Evolutionary conservation across 2,797 vertebrate genomes (phyloP).

Genomic region (Triplophysa yarkandensis): DNA sequence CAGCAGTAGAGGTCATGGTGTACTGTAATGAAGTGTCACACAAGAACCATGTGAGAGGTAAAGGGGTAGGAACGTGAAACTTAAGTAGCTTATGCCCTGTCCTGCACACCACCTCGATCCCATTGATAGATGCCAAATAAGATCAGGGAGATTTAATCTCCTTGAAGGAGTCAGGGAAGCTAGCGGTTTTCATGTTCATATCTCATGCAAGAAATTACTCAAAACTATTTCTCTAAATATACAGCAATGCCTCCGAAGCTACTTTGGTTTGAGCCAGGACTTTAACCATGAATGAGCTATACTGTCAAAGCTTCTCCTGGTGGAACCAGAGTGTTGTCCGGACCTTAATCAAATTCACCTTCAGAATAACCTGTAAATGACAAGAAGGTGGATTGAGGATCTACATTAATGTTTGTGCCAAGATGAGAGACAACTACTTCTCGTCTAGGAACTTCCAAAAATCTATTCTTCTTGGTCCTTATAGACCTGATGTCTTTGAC

Average conservation of each 20-base stretch:
- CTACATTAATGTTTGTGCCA: too few species aligned
- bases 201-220: neutral
- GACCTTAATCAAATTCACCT: too few species aligned
- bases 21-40: conserved; percentile 30
- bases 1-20: conserved; percentile 23
- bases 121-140: conserved; percentile 28
- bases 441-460: too few species aligned
- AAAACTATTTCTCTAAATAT: neutral
- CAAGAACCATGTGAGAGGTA: conserved; percentile 42
- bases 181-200: neutral
- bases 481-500: too few species aligned
- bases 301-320: too few species aligned
- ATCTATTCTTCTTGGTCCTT: too few species aligned
- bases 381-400: too few species aligned
- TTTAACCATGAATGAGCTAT: neutral
- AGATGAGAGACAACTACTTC: too few species aligned
- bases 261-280: neutral
- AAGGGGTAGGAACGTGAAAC: conserved; percentile 38
- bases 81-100: conserved; percentile 48
- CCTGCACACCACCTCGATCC: conserved; percentile 1
- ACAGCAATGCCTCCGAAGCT: neutral
- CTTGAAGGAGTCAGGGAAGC: neutral
- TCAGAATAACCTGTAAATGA: too few species aligned
- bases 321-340: too few species aligned
- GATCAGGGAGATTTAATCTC: conserved; percentile 34